Conservation (phyloP, 2,888 invertebrate genomes). For the Caenorhabditis sp. region DNA sequence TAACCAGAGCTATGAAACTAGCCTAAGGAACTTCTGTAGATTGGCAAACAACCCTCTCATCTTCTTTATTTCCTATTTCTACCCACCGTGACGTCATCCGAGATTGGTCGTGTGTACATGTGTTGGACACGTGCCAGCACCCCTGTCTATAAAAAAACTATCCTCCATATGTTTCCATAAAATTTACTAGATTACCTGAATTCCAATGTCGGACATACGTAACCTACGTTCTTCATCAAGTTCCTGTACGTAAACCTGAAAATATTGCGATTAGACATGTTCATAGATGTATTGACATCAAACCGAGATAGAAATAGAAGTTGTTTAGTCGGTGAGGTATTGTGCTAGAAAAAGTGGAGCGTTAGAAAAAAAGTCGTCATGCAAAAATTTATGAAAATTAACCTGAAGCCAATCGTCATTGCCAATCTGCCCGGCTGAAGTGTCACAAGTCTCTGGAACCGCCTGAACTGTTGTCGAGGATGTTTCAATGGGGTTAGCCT, state of each 20-base stretch:
- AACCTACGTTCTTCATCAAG: conserved; percentile 48
- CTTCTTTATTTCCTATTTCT: neutral
- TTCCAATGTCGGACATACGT: conserved; percentile 60
- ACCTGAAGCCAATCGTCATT: conserved; percentile 53
- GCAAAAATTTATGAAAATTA: conserved; percentile 8
- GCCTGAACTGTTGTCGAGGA: conserved; percentile 37
- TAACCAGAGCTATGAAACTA: too few relatives aligned
- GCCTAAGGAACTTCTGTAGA: too few relatives aligned
- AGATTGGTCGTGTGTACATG: conserved; percentile 45
- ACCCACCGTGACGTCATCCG: conserved; percentile 13
- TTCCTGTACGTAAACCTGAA: conserved; percentile 49
- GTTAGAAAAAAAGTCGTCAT: conserved; percentile 1
- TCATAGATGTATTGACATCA: neutral
- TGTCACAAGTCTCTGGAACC: conserved; percentile 29
- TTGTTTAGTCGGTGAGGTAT: conserved; percentile 12
- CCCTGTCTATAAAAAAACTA: conserved; percentile 43
- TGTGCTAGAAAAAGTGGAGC: neutral
- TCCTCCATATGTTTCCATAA: too few relatives aligned
- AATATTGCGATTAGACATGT: neutral
- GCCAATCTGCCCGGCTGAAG: conserved; percentile 23
- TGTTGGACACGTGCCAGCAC: conserved; percentile 61
- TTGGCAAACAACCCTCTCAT: too few relatives aligned
- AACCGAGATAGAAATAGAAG: conserved; percentile 1
- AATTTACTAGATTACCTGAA: conserved; percentile 6
- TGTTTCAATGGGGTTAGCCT: conserved; percentile 30